Evolutionary conservation across 2,888 invertebrate genomes (phyloP).

Genomic region (Tetragonula carbonaria): DNA sequence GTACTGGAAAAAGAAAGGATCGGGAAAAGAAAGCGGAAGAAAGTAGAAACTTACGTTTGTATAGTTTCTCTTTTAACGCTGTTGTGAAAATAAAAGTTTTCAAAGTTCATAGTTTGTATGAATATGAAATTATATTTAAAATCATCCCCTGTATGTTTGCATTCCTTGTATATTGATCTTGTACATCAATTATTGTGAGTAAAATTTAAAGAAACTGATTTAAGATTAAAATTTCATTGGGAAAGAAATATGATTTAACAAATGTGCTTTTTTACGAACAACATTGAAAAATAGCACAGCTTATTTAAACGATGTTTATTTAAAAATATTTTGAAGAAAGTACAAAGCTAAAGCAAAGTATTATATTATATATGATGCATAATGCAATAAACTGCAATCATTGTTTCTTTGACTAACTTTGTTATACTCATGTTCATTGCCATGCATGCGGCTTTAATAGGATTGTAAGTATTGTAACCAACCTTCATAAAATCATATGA

Average conservation of each 20-base stretch:
- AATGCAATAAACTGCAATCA: neutral
- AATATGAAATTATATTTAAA: no score
- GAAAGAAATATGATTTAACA: neutral
- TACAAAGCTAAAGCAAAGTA: neutral
- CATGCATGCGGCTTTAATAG: neutral
- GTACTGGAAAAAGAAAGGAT: neutral
- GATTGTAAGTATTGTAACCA: constrained; percentile 18
- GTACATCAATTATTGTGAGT: neutral
- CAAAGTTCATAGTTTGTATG: neutral
- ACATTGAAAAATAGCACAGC: neutral
- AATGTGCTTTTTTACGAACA: neutral
- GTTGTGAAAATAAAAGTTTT: neutral
- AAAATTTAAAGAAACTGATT: neutral
- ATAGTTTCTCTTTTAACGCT: constrained; percentile 5
- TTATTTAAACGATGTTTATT: neutral
- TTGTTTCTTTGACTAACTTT: constrained; percentile 3
- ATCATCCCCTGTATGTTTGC: no score
- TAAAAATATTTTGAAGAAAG: neutral
- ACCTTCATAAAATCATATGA: constrained; percentile 6
- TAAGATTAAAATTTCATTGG: neutral
- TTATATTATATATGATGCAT: neutral
- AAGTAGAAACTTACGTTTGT: neutral
- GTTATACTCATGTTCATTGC: neutral
- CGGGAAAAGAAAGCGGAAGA: constrained; percentile 2
- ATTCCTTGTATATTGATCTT: neutral